Percentiles rank a stretch among this genome's conserved stretches.
Conservation (phyloP, 2,888 invertebrate genomes). For the Drosophila tanythrix region DNA sequence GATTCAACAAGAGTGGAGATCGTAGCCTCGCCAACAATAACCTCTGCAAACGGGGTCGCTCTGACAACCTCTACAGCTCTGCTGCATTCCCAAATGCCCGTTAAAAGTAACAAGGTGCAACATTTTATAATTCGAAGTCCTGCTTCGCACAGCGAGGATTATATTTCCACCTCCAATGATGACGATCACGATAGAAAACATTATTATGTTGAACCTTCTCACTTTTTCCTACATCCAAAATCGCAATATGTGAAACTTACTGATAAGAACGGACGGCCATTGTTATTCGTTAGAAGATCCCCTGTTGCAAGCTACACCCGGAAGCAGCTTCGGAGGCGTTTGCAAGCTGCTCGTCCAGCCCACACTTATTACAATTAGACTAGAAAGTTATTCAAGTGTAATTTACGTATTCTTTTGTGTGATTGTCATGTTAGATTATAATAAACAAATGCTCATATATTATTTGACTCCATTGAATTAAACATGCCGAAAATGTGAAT, state of each 20-base stretch:
- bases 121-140: constrained; percentile 17
- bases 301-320: constrained; percentile 10
- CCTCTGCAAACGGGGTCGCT: not conserved
- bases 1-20: not conserved
- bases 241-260: constrained; percentile 35
- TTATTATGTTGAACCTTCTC: not conserved
- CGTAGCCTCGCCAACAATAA: not conserved
- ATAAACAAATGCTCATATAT: constrained; percentile 6
- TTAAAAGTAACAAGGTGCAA: constrained; percentile 4
- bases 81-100: constrained; percentile 3
- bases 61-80: not conserved
- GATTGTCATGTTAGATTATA: constrained; percentile 16
- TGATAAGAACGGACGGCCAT: constrained; percentile 37
- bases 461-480: not conserved
- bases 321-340: constrained; percentile 10
- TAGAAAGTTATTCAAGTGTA: constrained; percentile 18
- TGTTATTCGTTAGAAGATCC: constrained; percentile 32
- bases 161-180: not conserved
- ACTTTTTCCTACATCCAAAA: constrained; percentile 2
- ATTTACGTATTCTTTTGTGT: constrained; percentile 13
- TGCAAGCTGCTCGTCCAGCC: constrained; percentile 8
- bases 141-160: constrained; percentile 4
- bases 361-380: constrained; percentile 22
- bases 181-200: not conserved
- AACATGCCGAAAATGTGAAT: not conserved